phyloP scores from a whole-genome alignment of 2,888 invertebrate species.

The Erebia epiphron region DNA sequence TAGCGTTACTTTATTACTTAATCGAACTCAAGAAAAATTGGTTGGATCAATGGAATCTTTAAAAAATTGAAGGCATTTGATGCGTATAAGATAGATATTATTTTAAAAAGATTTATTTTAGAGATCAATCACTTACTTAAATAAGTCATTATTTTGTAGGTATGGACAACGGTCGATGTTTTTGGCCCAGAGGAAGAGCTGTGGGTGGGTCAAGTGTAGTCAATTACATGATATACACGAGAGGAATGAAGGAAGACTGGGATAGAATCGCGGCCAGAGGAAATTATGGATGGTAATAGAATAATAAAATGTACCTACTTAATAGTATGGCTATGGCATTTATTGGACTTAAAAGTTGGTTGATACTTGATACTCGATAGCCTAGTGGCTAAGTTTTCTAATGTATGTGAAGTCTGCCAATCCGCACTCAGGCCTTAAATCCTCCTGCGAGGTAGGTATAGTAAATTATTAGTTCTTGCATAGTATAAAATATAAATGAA shows the following conservation, averaged over 20 bases:
- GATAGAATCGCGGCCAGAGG: constrained; percentile 85
- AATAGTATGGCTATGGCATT: no score
- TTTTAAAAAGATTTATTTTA: background rate
- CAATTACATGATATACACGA: constrained; percentile 85
- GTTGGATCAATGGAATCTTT: background rate
- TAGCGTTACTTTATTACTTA: no score
- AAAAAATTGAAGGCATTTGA: background rate
- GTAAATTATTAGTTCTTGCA: no score
- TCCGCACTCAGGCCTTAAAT: no score
- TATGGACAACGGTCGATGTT: constrained; percentile 65
- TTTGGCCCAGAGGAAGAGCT: constrained; percentile 78
- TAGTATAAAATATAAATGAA: no score
- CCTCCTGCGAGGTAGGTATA: no score
- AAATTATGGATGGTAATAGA: constrained; percentile 85
- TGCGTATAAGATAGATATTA: background rate
- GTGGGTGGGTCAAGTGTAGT: constrained; percentile 79
- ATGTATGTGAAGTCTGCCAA: no score
- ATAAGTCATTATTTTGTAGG: constrained; percentile 50
- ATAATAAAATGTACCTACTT: background rate
- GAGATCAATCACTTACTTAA: background rate
- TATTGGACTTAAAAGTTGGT: no score
- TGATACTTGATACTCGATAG: no score
- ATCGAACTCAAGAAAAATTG: background rate
- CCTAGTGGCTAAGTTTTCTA: no score
- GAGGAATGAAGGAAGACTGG: constrained; percentile 86